Conservation (phyloP, 2,797 vertebrate species). For the Zalophus californianus region DNA sequence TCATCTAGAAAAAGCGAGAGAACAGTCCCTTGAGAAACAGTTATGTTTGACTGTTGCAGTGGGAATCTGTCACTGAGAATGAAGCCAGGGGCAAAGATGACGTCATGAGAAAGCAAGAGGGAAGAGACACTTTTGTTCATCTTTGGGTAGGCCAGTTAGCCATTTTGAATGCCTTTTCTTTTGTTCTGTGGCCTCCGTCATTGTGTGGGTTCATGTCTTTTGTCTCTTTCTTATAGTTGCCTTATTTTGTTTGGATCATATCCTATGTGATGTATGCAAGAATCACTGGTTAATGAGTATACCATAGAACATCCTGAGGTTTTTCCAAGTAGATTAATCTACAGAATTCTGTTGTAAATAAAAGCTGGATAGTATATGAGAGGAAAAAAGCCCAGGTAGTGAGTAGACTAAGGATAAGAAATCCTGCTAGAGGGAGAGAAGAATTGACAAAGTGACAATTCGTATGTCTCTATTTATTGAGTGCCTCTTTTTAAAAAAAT, state of each 20-base stretch:
- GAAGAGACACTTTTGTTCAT: neutral
- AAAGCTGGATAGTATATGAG: neutral
- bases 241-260: neutral
- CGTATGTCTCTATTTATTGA: neutral
- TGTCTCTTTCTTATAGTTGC: neutral
- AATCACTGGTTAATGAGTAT: neutral
- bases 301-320: neutral
- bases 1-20: neutral
- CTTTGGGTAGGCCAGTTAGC: rapidly evolving
- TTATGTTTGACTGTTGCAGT: neutral
- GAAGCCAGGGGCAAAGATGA: rapidly evolving
- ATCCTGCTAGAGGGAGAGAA: neutral
- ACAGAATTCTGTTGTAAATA: neutral
- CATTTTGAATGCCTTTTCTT: neutral
- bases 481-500: neutral
- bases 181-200: neutral
- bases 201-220: neutral
- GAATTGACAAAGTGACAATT: no score
- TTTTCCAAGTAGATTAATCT: neutral
- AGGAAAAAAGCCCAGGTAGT: rapidly evolving
- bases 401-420: neutral
- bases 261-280: no score
- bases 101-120: neutral
- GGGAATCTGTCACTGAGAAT: neutral
- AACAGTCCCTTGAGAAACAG: neutral